Percentiles rank a stretch among this genome's conserved stretches.
These are phyloP conservation scores for Reticulitermes speratus DNA, from an alignment of 1,140 invertebrate species.

Conservation along the genomic window DNA sequence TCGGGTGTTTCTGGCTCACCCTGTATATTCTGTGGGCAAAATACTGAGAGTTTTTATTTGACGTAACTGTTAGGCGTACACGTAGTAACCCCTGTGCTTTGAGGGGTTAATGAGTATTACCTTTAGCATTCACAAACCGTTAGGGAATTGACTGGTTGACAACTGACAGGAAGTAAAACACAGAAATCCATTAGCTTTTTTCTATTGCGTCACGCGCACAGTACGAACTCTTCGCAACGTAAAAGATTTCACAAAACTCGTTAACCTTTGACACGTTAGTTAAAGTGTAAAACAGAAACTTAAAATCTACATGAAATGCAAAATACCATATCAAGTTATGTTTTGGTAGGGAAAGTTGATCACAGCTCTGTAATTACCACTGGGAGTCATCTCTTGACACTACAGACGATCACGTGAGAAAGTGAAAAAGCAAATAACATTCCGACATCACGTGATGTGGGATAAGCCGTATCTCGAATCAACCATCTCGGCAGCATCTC, in stretches of 20 bases:
- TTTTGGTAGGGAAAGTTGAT: background rate
- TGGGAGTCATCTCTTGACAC: background rate
- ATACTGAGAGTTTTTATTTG: too few relatives aligned
- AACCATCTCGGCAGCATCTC: background rate
- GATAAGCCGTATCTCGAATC: too few relatives aligned
- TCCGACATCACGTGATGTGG: background rate
- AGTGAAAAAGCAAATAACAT: background rate
- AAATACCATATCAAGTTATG: background rate
- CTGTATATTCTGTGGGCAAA: too few relatives aligned
- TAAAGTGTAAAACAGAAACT: background rate
- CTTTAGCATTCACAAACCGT: background rate
- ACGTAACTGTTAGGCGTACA: too few relatives aligned
- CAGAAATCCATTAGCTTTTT: background rate
- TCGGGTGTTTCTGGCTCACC: too few relatives aligned
- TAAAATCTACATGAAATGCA: background rate
- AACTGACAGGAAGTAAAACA: slow-evolving; percentile 5
- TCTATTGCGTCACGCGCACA: background rate
- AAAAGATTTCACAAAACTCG: background rate
- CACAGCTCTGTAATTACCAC: background rate
- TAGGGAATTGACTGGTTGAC: background rate
- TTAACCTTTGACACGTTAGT: background rate
- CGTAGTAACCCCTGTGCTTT: too few relatives aligned
- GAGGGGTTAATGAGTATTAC: background rate
- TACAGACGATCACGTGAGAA: background rate
- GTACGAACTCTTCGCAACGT: background rate